Evolutionary conservation across 2,113 vertebrate species (phyloP), one percentile per base, ranked within the genome.

Genomic region (Hippocampus barbouri): DNA sequence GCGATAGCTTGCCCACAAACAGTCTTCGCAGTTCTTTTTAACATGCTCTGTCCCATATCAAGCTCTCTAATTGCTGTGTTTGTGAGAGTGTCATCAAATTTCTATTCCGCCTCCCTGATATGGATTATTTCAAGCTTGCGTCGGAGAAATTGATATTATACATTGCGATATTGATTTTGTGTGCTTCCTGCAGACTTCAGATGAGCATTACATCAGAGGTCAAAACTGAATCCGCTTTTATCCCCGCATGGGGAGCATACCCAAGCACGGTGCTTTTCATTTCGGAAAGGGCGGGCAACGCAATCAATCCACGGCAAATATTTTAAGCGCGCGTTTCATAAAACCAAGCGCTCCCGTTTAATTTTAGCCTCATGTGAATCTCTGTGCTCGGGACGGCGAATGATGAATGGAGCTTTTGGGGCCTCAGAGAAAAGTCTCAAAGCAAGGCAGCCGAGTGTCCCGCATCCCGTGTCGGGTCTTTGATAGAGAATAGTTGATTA

Each of bases 401-500:
- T 41, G 63, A 45, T 8, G n/a, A 45, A 45, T 12, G 5, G n/a
- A 45, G 64, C 23, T 66, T 18, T 38, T 47, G 18, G 43, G 23
- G 64, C 41, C 64, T 47, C 0, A 4, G 14, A 65, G 41, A 47
- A 47, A 66, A 66, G 23, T 66, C n/a, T 2, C 15, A 25, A 25
- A 66, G 21, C 12, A n/a, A 65, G 62, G 41, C 63, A 25, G 63
- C 62, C 18, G n/a, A 47, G 41, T 23, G 63, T 45, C 40, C 40
- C 15, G 21, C 15, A 41, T 16, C 41, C 41, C 23, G 15, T 3
- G 20, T 43, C 15, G 41, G 15, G 64, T 27, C 15, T 66, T 66
- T 27, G 43, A 66, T 66, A 18, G 64, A 25, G 63, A 66, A 66
- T 66, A 66, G 43, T 66, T 7, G 43, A 49, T 47, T 47, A 66